These are phyloP conservation scores for Heliconius himera DNA, from an alignment of 1,140 invertebrate species.

Conservation along the genomic window DNA sequence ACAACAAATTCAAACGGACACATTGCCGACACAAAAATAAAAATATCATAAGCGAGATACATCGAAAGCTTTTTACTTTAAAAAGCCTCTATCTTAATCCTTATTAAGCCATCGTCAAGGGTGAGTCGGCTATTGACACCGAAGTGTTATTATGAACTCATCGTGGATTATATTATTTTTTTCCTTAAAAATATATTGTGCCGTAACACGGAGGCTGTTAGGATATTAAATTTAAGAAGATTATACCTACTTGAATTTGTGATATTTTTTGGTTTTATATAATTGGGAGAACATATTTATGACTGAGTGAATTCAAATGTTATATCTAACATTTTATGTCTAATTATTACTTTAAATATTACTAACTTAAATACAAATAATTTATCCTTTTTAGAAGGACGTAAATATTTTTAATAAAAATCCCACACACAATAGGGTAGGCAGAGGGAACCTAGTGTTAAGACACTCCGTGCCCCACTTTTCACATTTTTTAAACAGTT, in stretches of 20 bases:
- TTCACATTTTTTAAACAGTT: too few relatives aligned
- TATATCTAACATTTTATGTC: not conserved
- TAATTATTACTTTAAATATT: not conserved
- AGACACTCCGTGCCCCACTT: too few relatives aligned
- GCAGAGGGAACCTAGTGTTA: too few relatives aligned
- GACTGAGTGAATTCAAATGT: not conserved
- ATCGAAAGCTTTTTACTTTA: conserved; percentile 76
- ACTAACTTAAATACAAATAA: too few relatives aligned
- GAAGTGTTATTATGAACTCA: conserved; percentile 73
- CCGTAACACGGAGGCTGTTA: conserved; percentile 65
- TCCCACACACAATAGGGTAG: too few relatives aligned
- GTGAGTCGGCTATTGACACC: conserved; percentile 60
- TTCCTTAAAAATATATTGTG: conserved; percentile 52
- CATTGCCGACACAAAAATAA: conserved; percentile 57
- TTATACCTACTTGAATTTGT: conserved; percentile 41
- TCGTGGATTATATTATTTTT: conserved; percentile 70
- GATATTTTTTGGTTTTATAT: conserved; percentile 10
- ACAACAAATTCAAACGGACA: conserved; percentile 41
- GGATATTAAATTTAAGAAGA: conserved; percentile 53
- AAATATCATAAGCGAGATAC: conserved; percentile 65
- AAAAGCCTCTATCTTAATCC: conserved; percentile 78
- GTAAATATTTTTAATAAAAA: too few relatives aligned
- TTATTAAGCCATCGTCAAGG: conserved; percentile 72
- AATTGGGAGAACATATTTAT: not conserved
- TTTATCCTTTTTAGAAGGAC: too few relatives aligned